Percentiles rank a stretch among this genome's conserved stretches.
Conservation (phyloP, 2,113 vertebrate genomes). For the Centropus bengalensis region DNA sequence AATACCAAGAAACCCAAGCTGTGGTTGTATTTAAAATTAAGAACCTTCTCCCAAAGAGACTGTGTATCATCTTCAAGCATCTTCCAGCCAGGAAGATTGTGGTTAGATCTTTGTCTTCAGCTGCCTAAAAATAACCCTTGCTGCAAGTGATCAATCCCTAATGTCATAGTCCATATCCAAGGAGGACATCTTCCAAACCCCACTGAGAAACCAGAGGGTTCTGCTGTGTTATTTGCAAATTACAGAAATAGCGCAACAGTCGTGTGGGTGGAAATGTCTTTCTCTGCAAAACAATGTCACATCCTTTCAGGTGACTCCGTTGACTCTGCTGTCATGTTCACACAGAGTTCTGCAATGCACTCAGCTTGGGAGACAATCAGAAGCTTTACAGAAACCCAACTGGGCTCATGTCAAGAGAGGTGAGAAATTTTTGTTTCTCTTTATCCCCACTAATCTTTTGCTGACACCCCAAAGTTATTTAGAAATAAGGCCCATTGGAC, state of each 20-base stretch:
- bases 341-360: background rate
- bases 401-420: background rate
- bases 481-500: background rate
- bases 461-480: background rate
- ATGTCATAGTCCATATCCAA: rapidly evolving
- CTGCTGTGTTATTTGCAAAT: background rate
- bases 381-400: background rate
- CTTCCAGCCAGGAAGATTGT: background rate
- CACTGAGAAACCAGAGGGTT: background rate
- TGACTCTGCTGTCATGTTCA: background rate
- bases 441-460: background rate
- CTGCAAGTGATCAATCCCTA: background rate
- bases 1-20: background rate
- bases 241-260: background rate
- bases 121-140: background rate
- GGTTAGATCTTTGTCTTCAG: slow-evolving; percentile 13
- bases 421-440: background rate
- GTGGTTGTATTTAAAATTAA: background rate
- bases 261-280: background rate
- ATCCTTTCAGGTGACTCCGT: background rate
- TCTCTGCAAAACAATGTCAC: background rate
- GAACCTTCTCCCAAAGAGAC: background rate
- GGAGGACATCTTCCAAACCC: background rate
- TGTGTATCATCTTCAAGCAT: background rate
- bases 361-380: background rate